Evolutionary conservation across 1,140 invertebrate genomes (phyloP).

Genomic region (Drosophila miranda): DNA sequence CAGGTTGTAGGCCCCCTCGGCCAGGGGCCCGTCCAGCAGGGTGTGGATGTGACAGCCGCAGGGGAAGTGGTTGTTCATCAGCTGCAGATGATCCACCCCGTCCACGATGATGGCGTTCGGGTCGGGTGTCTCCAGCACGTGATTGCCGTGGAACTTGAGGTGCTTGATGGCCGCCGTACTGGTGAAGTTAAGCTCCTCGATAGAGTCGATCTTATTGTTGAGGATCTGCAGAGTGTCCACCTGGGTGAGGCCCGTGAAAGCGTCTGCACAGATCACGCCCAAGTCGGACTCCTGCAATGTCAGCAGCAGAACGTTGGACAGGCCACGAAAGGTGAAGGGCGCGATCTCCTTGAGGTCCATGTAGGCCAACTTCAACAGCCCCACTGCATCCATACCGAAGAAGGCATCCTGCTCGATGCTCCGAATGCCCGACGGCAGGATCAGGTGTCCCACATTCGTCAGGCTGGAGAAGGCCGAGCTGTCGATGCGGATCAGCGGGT

Average conservation of each 20-base stretch:
- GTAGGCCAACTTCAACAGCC: conserved; percentile 89
- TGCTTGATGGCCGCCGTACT: conserved; percentile 87
- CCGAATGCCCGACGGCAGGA: conserved; percentile 89
- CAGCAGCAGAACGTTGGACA: conserved; percentile 88
- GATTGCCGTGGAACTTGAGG: conserved; percentile 90
- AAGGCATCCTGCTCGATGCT: conserved; percentile 90
- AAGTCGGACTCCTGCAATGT: conserved; percentile 91
- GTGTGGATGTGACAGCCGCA: conserved; percentile 92
- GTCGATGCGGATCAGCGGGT: conserved; percentile 89
- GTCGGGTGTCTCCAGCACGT: conserved; percentile 89
- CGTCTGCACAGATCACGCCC: conserved; percentile 87
- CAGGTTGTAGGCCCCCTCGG: conserved; percentile 84
- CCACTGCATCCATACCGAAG: conserved; percentile 90
- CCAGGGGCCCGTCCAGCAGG: conserved; percentile 88
- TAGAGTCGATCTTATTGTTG: conserved; percentile 92
- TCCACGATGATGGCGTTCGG: conserved; percentile 86
- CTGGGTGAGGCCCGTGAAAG: conserved; percentile 87
- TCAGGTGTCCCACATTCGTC: conserved; percentile 89
- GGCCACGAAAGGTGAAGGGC: conserved; percentile 88
- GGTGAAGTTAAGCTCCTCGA: conserved; percentile 88
- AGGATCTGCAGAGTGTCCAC: conserved; percentile 88
- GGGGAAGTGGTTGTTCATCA: conserved; percentile 90
- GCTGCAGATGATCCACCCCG: conserved; percentile 86
- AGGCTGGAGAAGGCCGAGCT: conserved; percentile 91
- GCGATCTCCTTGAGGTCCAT: conserved; percentile 89